Conservation (phyloP, 2,888 invertebrate species). For the Sepiola atlantica region DNA sequence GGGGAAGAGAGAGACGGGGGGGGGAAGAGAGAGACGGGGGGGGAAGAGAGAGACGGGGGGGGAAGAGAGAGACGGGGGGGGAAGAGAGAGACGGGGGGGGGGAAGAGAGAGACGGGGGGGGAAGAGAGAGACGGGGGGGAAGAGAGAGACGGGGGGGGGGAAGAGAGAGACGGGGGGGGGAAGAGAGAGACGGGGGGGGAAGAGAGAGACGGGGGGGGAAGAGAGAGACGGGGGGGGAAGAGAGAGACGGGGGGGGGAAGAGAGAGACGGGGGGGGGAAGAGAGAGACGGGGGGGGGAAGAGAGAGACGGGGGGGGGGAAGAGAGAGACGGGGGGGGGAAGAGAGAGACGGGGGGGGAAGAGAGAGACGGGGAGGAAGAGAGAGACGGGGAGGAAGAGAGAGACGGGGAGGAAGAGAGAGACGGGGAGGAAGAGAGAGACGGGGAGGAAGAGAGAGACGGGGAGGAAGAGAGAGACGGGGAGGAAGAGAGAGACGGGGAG, state of each 20-base stretch:
- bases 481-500: not conserved
- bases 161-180: too few species aligned
- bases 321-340: too few species aligned
- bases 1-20: not conserved
- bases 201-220: not conserved
- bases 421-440: not conserved
- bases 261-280: not conserved
- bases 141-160: too few species aligned
- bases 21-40: too few species aligned
- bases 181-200: too few species aligned
- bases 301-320: not conserved
- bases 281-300: not conserved
- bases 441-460: not conserved
- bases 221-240: not conserved
- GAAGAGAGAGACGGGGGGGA: rapidly evolving
- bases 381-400: not conserved
- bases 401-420: not conserved
- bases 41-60: too few species aligned
- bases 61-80: not conserved
- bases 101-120: not conserved
- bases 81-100: too few species aligned
- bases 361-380: not conserved
- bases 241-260: too few species aligned
- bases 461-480: not conserved
- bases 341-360: not conserved